Evolutionary conservation across 1,140 invertebrate genomes (phyloP).

Genomic region (Glossosoma conforme): DNA sequence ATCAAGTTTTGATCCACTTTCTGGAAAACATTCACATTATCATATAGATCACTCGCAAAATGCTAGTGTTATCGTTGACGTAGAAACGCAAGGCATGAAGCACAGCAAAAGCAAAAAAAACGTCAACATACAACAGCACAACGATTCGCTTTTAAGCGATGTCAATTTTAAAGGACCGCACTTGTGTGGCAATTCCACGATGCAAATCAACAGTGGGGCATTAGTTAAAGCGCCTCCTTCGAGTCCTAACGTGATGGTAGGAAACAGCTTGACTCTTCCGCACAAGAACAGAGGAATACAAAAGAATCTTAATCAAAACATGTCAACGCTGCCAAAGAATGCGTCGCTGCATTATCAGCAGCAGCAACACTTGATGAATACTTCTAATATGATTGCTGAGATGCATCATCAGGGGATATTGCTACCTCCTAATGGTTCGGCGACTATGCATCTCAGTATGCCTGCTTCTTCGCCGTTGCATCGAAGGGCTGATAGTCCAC

Average conservation of each 20-base stretch:
- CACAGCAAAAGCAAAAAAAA: slow-evolving; percentile 40
- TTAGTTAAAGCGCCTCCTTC: slow-evolving; percentile 34
- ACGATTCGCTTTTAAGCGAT: slow-evolving; percentile 40
- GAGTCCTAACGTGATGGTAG: slow-evolving; percentile 45
- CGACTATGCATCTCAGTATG: slow-evolving; percentile 33
- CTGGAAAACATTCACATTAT: slow-evolving; percentile 60
- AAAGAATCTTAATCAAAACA: slow-evolving; percentile 43
- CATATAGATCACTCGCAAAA: slow-evolving; percentile 61
- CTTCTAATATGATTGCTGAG: slow-evolving; percentile 41
- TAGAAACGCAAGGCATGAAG: slow-evolving; percentile 57
- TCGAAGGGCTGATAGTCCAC: slow-evolving; percentile 35
- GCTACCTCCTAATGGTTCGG: slow-evolving; percentile 42
- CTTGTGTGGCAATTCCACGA: slow-evolving; percentile 32
- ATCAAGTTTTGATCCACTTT: slow-evolving; percentile 65
- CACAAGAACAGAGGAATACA: slow-evolving; percentile 43
- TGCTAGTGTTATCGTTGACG: slow-evolving; percentile 70
- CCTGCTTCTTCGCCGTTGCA: slow-evolving; percentile 33
- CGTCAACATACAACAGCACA: slow-evolving; percentile 33
- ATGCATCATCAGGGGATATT: slow-evolving; percentile 43
- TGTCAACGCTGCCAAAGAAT: slow-evolving; percentile 48
- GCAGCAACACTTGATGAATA: slow-evolving; percentile 42
- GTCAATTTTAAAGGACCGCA: slow-evolving; percentile 48
- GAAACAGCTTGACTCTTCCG: slow-evolving; percentile 46
- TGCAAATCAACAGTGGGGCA: slow-evolving; percentile 31
- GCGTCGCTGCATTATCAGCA: slow-evolving; percentile 20